Evolutionary conservation across 2,113 vertebrate species (phyloP), one percentile per base, ranked within the genome.

Genomic region (Pogonocichla stellata): DNA sequence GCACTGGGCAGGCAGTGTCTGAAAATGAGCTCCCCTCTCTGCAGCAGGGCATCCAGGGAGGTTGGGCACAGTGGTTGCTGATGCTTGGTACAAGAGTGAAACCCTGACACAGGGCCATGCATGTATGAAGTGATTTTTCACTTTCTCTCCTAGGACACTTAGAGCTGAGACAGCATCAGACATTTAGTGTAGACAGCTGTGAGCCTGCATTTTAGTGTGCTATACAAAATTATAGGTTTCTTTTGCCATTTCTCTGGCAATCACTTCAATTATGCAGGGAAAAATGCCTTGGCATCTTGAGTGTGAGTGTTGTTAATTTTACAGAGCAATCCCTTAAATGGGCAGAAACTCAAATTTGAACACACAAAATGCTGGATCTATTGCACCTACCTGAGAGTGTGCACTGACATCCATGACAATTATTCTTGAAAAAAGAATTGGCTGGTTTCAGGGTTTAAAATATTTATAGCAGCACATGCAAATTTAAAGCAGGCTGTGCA

Each of bases 261-360:
- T 10, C 2, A 4, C 51, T 57, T 79, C 33, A 29, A 9, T 81
- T 66, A 56, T 2, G 0, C 31, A 57, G 36, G 14, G 36, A 0
- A 13, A 85, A 74, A 51, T 75, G 36, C 42, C 15, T 79, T 14
- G 4, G 75, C 14, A 16, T 64, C 29, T 85, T 42, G 47, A 92
- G 6, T 5, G 13, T 62, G 12, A 4, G 2, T 50, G 29, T 8
- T 70, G 29, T 50, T 67, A 45, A 71, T 80, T 88, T 54, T 80
- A 72, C 9, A 67, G 57, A 72, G 60, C 15, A 60, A 56, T 47
- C 43, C 28, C 38, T 58, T 67, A 58, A 62, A 82, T 29, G 38
- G 7, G 4, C 15, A 67, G 51, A 19, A 69, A 57, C 11, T 83
- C 28, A 48, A 64, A 62, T n/a, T 31, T 54, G 64, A 93, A 57